phyloP scores from a whole-genome alignment of 92 coral and sea anemone genomes.

The Muricea muricata region DNA sequence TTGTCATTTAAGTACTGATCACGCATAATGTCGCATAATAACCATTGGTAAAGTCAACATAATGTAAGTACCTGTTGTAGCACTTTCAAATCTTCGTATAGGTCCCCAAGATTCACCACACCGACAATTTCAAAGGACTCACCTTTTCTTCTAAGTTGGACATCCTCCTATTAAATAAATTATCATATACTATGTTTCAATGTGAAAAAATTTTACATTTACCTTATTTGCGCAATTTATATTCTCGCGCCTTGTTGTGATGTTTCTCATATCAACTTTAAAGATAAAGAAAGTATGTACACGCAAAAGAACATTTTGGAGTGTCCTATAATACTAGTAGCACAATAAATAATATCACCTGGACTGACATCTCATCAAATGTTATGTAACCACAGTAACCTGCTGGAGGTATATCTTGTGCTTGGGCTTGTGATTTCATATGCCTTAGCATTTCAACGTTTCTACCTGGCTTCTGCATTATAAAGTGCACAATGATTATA shows the following conservation, averaged over 20 bases:
- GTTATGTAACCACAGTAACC: slow-evolving; percentile 19
- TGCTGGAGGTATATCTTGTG: slow-evolving; percentile 2
- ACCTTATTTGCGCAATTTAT: too few species aligned
- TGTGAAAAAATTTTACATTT: too few species aligned
- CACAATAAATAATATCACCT: not conserved
- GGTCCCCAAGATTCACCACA: slow-evolving; percentile 13
- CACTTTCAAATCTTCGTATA: slow-evolving; percentile 21
- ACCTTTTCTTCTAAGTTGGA: slow-evolving; percentile 1
- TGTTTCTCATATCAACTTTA: too few species aligned
- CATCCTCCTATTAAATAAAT: slow-evolving; percentile 30
- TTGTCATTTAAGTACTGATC: too few species aligned
- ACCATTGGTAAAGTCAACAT: too few species aligned
- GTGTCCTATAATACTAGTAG: too few species aligned
- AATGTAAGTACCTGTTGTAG: too few species aligned
- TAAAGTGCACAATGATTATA: not conserved
- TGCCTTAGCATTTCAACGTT: slow-evolving; percentile 8
- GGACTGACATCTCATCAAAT: slow-evolving; percentile 28
- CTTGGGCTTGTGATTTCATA: slow-evolving; percentile 9
- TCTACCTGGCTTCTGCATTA: slow-evolving; percentile 11
- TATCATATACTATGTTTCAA: too few species aligned
- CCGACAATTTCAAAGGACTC: slow-evolving; percentile 27
- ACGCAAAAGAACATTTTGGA: too few species aligned
- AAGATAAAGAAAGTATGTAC: too few species aligned
- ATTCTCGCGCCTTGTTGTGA: too few species aligned
- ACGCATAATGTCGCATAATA: too few species aligned